A percentile compares a stretch with the other conserved stretches of the same genome.
Conservation (phyloP, 2,797 vertebrate genomes). For the Notolabrus celidotus region DNA sequence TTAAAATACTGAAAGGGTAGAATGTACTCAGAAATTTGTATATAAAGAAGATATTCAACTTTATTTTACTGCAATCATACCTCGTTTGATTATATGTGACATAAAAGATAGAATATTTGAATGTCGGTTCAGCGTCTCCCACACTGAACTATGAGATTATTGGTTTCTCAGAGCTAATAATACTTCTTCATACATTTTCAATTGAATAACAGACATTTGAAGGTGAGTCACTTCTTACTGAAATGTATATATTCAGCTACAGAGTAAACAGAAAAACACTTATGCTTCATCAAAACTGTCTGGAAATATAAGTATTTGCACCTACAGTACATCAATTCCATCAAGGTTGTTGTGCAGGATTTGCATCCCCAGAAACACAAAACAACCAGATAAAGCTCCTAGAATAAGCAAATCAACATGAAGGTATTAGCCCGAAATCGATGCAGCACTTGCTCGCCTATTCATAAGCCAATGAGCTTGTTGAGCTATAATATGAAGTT, state of each 20-base stretch:
- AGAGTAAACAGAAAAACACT: neutral
- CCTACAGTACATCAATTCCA: constrained; percentile 16
- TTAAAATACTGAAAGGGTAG: neutral
- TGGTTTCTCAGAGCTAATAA: constrained; percentile 6
- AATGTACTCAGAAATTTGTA: neutral
- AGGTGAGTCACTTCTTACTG: constrained; percentile 11
- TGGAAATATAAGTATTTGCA: neutral
- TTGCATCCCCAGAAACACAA: constrained; percentile 38
- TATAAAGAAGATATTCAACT: neutral
- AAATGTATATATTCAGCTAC: constrained; percentile 2
- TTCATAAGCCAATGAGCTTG: constrained; percentile 60
- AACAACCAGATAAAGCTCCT: constrained; percentile 15
- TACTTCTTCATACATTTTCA: constrained; percentile 1
- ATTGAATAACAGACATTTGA: constrained; percentile 8
- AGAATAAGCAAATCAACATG: constrained; percentile 65
- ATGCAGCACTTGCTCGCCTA: constrained; percentile 62
- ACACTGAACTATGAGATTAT: neutral
- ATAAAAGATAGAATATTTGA: neutral
- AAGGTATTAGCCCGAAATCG: constrained; percentile 65
- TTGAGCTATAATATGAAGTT: constrained; percentile 70
- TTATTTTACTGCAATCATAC: neutral
- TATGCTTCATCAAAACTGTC: neutral
- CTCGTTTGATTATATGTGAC: neutral
- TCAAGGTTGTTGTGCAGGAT: constrained; percentile 19
- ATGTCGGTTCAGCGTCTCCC: neutral